Conservation (phyloP, 2,888 invertebrate genomes). For the Trachelus iudaicus region DNA sequence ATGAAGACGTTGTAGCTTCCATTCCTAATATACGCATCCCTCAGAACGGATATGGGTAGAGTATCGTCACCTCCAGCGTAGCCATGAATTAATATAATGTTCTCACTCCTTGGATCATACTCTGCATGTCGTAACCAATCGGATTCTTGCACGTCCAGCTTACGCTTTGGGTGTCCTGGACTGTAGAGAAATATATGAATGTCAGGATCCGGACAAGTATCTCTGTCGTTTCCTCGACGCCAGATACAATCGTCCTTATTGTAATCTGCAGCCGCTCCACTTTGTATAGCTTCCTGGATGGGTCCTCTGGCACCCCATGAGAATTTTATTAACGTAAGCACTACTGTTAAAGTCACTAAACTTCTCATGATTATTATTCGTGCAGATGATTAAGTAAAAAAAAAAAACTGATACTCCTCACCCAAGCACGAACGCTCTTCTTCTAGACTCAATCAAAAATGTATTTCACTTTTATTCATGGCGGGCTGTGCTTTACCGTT, state of each 20-base stretch:
- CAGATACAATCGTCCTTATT: constrained; percentile 78
- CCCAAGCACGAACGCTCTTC: neutral
- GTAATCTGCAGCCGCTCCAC: constrained; percentile 67
- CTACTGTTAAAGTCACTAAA: neutral
- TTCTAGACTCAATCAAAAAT: neutral
- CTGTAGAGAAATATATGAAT: constrained; percentile 75
- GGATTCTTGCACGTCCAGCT: constrained; percentile 63
- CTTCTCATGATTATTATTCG: neutral
- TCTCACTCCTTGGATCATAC: constrained; percentile 78
- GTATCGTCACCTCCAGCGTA: constrained; percentile 83
- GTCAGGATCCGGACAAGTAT: constrained; percentile 79
- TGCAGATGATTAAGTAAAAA: neutral
- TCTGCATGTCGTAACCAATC: constrained; percentile 80
- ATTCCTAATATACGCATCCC: constrained; percentile 80
- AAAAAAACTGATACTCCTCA: neutral
- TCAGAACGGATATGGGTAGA: constrained; percentile 77
- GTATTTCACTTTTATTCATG: constrained; percentile 5
- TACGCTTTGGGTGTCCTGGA: constrained; percentile 66
- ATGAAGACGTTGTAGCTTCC: constrained; percentile 82
- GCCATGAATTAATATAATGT: constrained; percentile 78
- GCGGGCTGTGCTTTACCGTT: neutral
- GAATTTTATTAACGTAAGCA: neutral
- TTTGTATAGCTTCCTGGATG: constrained; percentile 60
- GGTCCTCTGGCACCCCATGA: constrained; percentile 40
- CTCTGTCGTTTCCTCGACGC: constrained; percentile 73